phyloP scores from a whole-genome alignment of 2,797 vertebrate genomes.

The Catostomus latipinnis region DNA sequence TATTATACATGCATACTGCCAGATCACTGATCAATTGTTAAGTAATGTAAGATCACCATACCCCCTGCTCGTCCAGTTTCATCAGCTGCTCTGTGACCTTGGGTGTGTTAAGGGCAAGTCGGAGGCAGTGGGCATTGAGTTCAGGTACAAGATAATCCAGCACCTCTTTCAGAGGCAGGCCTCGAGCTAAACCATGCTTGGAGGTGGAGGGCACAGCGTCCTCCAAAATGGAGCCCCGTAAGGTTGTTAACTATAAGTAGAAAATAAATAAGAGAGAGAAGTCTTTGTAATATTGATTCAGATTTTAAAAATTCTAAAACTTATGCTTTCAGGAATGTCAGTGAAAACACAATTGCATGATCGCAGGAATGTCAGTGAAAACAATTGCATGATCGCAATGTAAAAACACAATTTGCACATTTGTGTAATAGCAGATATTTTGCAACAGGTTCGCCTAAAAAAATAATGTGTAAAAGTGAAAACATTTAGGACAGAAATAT shows the following conservation, averaged over 20 bases:
- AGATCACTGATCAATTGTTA: background rate
- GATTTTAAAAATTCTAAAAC: too few relatives aligned
- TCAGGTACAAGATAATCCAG: constrained; percentile 94
- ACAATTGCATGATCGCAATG: too few relatives aligned
- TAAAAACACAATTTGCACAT: too few relatives aligned
- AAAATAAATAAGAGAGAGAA: background rate
- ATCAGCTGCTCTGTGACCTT: constrained; percentile 98
- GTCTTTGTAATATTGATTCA: background rate
- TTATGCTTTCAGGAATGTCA: background rate
- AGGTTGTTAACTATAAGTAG: constrained; percentile 85
- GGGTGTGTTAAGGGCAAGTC: constrained; percentile 95
- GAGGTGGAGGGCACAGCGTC: constrained; percentile 95
- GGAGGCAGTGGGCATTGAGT: constrained; percentile 92
- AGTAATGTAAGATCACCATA: constrained; percentile 59
- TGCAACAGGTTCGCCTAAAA: too few relatives aligned
- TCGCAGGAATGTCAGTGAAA: background rate
- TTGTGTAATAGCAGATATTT: too few relatives aligned
- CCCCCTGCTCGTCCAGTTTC: constrained; percentile 98
- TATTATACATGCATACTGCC: background rate
- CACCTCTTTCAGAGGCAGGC: constrained; percentile 95
- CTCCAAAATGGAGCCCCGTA: constrained; percentile 94
- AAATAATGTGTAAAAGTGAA: too few relatives aligned
- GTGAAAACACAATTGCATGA: background rate
- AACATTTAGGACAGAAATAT: too few relatives aligned
- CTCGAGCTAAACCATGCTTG: constrained; percentile 92